Evolutionary conservation across 1,140 invertebrate genomes (phyloP), one percentile per base, ranked within the genome.

Genomic region (Formica exsecta): DNA sequence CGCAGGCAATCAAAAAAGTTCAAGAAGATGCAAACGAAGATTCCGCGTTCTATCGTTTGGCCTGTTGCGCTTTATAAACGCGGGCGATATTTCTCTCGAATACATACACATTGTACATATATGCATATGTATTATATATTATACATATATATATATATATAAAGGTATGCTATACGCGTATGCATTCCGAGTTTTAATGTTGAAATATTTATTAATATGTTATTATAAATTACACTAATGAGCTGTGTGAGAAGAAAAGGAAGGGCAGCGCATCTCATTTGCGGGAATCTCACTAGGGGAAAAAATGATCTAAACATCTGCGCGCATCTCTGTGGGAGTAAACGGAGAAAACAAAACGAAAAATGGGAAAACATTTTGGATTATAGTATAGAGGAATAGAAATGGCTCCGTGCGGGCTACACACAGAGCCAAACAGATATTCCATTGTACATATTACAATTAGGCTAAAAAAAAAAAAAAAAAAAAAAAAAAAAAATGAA

Each of bases 361-460:
- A 73, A 44, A 83, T 77, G 79, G 66, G 66, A 77, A 87, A 73
- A 85, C 59, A 16, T 83, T 81, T 29, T 57, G 84, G 29, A 83
- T 74, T 48, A 51, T 90, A 79, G 25, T 73, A 87, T 54, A 77
- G 51, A 85, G 65, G 59, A 73, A 61, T 80, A 91, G 80, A 84
- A 86, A 87, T 38, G 57, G 66, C 59, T 51, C 19, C 38, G 19
- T 38, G 29, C 11, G 22, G 0, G 57, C 22, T 59, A 59, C 25
- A 75, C 80, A 73, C 66, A 81, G 65, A 66, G 65, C 81, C 74
- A 81, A 70, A 77, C 41, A 79, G 64, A 77, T 59, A 91, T 48
- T 89, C 71, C 87, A 87, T 90, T 89, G 79, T 91, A 91, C 80
- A 91, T 88, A 41, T 91, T 91, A 91, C 71, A 91, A 91, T 91